These are phyloP conservation scores for Catocala nupta DNA, from an alignment of 2,888 invertebrate genomes.

Conservation along the genomic window DNA sequence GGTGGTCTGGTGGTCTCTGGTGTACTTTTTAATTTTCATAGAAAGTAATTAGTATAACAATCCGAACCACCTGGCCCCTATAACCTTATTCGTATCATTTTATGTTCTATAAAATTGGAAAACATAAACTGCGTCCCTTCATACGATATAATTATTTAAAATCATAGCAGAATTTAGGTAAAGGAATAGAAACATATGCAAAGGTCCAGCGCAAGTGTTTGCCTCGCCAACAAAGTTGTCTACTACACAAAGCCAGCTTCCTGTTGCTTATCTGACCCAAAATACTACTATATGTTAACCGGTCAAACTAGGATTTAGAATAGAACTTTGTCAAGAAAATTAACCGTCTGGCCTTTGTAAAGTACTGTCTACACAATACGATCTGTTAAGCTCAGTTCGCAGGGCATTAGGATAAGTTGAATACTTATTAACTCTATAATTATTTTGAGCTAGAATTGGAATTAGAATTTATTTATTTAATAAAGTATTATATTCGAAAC, in stretches of 20 bases:
- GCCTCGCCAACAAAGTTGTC: conserved; percentile 39
- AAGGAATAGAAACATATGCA: conserved; percentile 24
- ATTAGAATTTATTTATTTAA: no score
- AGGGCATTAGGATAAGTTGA: neutral
- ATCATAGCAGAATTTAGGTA: neutral
- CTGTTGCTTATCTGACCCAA: conserved; percentile 33
- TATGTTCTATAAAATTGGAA: no score
- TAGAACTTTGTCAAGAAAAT: conserved; percentile 6
- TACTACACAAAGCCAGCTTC: conserved; percentile 30
- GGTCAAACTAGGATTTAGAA: conserved; percentile 5
- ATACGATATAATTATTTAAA: no score
- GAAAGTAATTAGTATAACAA: no score
- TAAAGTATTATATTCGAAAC: no score
- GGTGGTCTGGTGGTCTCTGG: no score
- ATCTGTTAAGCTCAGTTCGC: neutral
- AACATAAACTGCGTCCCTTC: no score
- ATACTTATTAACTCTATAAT: neutral
- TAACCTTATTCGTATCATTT: no score
- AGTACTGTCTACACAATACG: neutral
- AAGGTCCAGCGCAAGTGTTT: conserved; percentile 28
- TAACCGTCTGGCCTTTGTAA: neutral
- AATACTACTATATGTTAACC: conserved; percentile 24
- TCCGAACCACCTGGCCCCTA: no score
- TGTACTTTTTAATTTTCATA: no score
- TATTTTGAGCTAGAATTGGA: no score